Conservation (phyloP, 2,797 vertebrate species). For the Sebastes vulpes region DNA sequence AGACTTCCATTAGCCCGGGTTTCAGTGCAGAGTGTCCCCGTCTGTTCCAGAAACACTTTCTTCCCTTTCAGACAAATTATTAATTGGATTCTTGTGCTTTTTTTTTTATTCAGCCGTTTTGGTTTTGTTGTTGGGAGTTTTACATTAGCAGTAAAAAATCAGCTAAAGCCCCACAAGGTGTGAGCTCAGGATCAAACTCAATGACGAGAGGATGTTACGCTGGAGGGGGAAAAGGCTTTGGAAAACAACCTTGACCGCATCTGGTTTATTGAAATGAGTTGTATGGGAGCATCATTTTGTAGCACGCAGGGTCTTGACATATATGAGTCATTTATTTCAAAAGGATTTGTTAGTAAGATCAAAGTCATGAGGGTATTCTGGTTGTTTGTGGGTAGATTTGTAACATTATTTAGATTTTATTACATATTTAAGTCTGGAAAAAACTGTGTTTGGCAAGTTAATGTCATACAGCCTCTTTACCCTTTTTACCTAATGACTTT, state of each 20-base stretch:
- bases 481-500: no score
- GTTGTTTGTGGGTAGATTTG: background rate
- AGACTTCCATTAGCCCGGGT: conserved; percentile 38
- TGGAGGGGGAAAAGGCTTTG: background rate
- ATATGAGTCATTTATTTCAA: no score
- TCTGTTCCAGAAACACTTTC: background rate
- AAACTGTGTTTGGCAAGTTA: no score
- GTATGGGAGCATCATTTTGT: no score
- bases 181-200: background rate
- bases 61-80: background rate
- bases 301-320: no score
- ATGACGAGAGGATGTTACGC: background rate
- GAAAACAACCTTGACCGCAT: background rate
- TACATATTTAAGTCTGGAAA: no score
- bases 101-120: background rate
- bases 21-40: background rate
- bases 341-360: no score
- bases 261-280: background rate
- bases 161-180: background rate
- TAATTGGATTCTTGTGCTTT: background rate
- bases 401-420: no score
- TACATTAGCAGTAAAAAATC: background rate
- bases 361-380: no score
- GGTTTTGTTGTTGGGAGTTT: background rate
- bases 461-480: no score